Conservation (phyloP, 1,140 invertebrate genomes). For the Metopolophium dirhodum region DNA sequence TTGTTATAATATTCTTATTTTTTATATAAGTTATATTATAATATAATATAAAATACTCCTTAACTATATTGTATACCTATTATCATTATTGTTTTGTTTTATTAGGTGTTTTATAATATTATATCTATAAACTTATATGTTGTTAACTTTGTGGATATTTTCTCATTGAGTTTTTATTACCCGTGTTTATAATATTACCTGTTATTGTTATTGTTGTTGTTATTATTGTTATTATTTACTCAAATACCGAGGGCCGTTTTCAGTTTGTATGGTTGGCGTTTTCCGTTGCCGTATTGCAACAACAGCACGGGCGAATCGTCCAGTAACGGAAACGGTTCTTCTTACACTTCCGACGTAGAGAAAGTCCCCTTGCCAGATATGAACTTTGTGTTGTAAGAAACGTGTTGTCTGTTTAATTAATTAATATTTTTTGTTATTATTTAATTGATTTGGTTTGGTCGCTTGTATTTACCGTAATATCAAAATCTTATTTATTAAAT, state of each 20-base stretch:
- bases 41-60: too few relatives aligned
- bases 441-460: constrained; percentile 59
- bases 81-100: too few relatives aligned
- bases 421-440: constrained; percentile 52
- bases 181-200: neutral
- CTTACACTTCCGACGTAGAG: constrained; percentile 75
- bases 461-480: constrained; percentile 51
- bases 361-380: constrained; percentile 74
- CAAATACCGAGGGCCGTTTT: constrained; percentile 59
- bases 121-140: neutral
- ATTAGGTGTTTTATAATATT: neutral
- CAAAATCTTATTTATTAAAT: neutral
- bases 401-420: constrained; percentile 56
- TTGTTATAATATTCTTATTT: too few relatives aligned
- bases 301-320: constrained; percentile 64
- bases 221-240: constrained; percentile 11
- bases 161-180: neutral
- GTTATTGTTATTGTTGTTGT: neutral
- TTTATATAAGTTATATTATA: too few relatives aligned
- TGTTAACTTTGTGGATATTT: neutral
- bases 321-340: constrained; percentile 71
- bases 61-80: too few relatives aligned
- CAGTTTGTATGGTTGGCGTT: constrained; percentile 92
- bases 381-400: constrained; percentile 74
- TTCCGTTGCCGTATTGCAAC: constrained; percentile 90